Evolutionary conservation across 92 coral and sea anemone species (phyloP).

Genomic region (Paramuricea clavata): DNA sequence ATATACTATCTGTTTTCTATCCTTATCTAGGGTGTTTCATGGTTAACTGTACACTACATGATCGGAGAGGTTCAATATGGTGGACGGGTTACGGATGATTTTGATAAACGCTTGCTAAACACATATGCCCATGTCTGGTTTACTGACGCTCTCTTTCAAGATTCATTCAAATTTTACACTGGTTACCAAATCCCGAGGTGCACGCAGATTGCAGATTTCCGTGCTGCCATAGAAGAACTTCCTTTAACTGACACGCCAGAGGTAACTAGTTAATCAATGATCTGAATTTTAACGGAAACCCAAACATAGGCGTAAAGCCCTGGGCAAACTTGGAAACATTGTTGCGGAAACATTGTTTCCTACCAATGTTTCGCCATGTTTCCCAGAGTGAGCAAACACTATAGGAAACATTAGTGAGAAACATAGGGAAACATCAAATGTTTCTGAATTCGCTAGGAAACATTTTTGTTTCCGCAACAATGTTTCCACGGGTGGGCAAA

Average conservation of each 20-base stretch:
- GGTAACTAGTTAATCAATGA: too few species aligned
- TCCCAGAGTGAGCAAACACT: too few species aligned
- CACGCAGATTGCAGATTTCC: slow-evolving; percentile 86
- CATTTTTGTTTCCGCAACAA: too few species aligned
- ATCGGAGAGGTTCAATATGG: slow-evolving; percentile 99
- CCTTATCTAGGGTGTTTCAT: slow-evolving; percentile 86
- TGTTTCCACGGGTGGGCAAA: too few species aligned
- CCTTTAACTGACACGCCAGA: slow-evolving; percentile 96
- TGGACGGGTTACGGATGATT: slow-evolving; percentile 98
- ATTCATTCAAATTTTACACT: slow-evolving; percentile 93
- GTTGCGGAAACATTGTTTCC: too few species aligned
- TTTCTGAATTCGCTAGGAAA: too few species aligned
- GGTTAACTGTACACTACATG: slow-evolving; percentile 98
- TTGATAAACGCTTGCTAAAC: slow-evolving; percentile 94
- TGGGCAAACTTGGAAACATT: too few species aligned
- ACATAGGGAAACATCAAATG: too few species aligned
- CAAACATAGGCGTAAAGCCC: too few species aligned
- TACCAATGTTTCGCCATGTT: too few species aligned
- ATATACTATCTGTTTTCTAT: not conserved
- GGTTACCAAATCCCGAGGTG: slow-evolving; percentile 93
- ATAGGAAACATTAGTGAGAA: too few species aligned
- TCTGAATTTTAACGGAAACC: too few species aligned
- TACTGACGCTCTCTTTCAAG: slow-evolving; percentile 89
- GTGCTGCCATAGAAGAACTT: slow-evolving; percentile 87
- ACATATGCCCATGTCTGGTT: slow-evolving; percentile 96